phyloP scores from a whole-genome alignment of 2,888 invertebrate genomes.

The Reticulitermes lucifugus region DNA sequence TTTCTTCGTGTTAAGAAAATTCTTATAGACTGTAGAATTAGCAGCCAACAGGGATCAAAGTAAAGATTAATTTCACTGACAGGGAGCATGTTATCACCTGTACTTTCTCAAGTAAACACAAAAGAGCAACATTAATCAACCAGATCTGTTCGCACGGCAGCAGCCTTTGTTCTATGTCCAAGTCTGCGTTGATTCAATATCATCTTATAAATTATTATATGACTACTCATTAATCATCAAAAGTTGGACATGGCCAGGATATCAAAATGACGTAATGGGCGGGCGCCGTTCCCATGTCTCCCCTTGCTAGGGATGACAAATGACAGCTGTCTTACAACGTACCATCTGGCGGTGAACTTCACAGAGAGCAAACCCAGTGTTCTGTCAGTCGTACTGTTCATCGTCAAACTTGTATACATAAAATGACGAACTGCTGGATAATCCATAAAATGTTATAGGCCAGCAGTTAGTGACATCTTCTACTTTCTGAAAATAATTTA shows the following conservation, averaged over 20 bases:
- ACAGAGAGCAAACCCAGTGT: slow-evolving; percentile 28
- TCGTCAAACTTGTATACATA: slow-evolving; percentile 18
- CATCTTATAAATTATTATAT: slow-evolving; percentile 45
- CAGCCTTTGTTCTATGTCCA: slow-evolving; percentile 5
- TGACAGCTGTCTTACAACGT: slow-evolving; percentile 76
- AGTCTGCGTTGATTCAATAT: slow-evolving; percentile 32
- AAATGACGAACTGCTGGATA: not conserved
- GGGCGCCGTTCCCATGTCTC: slow-evolving; percentile 35
- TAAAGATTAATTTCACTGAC: not conserved
- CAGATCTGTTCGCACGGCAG: not conserved
- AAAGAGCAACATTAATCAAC: slow-evolving; percentile 5
- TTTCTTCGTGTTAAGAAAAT: too few species aligned
- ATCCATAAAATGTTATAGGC: slow-evolving; percentile 2
- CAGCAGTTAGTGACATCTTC: too few species aligned
- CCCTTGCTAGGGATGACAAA: slow-evolving; percentile 72
- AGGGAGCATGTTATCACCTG: not conserved
- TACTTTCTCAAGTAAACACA: slow-evolving; percentile 16
- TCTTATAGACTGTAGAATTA: too few species aligned
- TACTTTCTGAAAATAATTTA: too few species aligned
- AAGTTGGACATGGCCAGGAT: slow-evolving; percentile 38
- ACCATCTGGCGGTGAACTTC: slow-evolving; percentile 61
- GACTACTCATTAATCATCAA: slow-evolving; percentile 42
- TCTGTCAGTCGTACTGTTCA: slow-evolving; percentile 37
- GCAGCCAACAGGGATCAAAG: not conserved
- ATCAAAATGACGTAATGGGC: slow-evolving; percentile 37